These are phyloP conservation scores for Alligator sinensis DNA, from an alignment of 2,113 vertebrate genomes.

Conservation along the genomic window DNA sequence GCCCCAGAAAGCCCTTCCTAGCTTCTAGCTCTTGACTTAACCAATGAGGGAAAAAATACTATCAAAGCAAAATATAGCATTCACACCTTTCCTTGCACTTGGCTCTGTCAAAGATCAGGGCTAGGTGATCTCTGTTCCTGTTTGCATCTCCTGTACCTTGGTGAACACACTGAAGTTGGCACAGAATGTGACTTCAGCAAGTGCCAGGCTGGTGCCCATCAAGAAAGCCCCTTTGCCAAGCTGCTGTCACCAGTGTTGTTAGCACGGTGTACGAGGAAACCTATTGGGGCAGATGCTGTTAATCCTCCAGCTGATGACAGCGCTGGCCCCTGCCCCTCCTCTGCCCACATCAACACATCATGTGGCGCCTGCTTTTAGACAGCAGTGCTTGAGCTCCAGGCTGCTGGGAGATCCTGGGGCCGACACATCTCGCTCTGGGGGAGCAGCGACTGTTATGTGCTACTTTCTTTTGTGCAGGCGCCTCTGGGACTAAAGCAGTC, in stretches of 20 bases:
- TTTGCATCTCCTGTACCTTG: fast-evolving
- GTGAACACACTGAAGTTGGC: neutral
- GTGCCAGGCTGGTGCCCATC: neutral
- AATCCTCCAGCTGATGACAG: neutral
- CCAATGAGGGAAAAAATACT: neutral
- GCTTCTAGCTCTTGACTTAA: neutral
- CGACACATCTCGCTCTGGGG: fast-evolving
- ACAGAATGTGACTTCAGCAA: neutral
- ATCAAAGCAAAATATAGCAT: neutral
- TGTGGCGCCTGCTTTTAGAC: neutral
- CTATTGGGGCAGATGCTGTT: too few species aligned
- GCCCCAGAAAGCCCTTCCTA: fast-evolving
- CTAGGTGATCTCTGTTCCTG: neutral
- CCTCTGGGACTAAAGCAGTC: neutral
- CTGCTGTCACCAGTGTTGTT: neutral
- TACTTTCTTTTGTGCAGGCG: neutral
- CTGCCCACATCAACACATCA: neutral
- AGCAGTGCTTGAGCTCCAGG: neutral
- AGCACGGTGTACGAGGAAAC: neutral
- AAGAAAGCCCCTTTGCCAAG: neutral
- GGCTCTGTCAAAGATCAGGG: neutral
- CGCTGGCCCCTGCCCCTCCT: neutral
- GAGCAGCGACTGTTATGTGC: neutral
- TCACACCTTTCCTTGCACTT: neutral
- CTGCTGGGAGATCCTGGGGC: neutral